These are phyloP conservation scores for Pycnomerus fuliginosus DNA, from an alignment of 2,888 invertebrate species.

Conservation along the genomic window DNA sequence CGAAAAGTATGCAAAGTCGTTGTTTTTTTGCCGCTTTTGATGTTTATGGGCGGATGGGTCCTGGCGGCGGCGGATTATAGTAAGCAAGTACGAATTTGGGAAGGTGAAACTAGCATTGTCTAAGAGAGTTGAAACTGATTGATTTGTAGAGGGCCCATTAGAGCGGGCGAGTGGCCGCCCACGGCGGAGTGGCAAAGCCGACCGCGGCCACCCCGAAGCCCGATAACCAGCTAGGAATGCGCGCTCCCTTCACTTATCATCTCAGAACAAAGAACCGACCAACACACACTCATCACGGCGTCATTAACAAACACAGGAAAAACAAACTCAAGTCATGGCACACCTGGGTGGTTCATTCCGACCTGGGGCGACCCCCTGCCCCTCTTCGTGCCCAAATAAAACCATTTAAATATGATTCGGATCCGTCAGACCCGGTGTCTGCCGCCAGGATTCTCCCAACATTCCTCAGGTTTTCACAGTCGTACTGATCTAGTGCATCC, in stretches of 20 bases:
- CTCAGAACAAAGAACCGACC: conserved; percentile 40
- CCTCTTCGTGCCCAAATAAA: conserved; percentile 32
- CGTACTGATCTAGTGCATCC: conserved; percentile 21
- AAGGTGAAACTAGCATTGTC: conserved; percentile 20
- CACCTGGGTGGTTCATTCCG: conserved; percentile 50
- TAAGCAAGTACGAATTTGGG: too few relatives aligned
- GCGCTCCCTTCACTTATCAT: conserved; percentile 34
- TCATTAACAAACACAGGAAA: conserved; percentile 54
- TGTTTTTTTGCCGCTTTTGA: too few relatives aligned
- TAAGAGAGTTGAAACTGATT: conserved; percentile 37
- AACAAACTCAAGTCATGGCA: conserved; percentile 50
- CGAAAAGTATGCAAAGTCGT: too few relatives aligned
- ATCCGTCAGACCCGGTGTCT: conserved; percentile 51
- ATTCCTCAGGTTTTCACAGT: conserved; percentile 10
- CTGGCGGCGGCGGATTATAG: too few relatives aligned
- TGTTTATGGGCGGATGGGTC: too few relatives aligned
- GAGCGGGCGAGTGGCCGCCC: conserved; percentile 42
- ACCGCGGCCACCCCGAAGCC: conserved; percentile 46
- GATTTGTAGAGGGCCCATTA: conserved; percentile 51
- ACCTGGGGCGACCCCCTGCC: conserved; percentile 15
- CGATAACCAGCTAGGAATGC: conserved; percentile 45
- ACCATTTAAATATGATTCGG: conserved; percentile 45
- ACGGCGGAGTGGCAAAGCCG: conserved; percentile 42
- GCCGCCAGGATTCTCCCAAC: conserved; percentile 26
- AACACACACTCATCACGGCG: conserved; percentile 51